Evolutionary conservation across 2,797 vertebrate genomes (phyloP).

Genomic region (Atherinosoma microstoma): DNA sequence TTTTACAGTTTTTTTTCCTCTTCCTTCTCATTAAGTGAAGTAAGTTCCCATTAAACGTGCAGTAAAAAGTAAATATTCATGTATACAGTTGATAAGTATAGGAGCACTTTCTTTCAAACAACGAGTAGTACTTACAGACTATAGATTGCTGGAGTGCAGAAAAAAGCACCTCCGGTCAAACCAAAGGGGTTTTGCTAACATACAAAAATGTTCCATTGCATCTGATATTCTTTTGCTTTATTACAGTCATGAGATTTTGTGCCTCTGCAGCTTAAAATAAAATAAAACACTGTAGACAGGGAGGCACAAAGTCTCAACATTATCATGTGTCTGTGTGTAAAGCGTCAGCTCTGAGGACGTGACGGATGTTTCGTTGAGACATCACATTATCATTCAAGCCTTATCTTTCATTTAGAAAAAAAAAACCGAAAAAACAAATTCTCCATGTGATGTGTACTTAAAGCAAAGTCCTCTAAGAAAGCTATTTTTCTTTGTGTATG

Average conservation of each 20-base stretch:
- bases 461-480: constrained; percentile 83
- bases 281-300: constrained; percentile 74
- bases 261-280: constrained; percentile 75
- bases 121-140: constrained; percentile 96
- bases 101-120: constrained; percentile 91
- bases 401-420: constrained; percentile 65
- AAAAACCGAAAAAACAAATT: constrained; percentile 51
- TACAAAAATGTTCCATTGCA: constrained; percentile 87
- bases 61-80: constrained; percentile 95
- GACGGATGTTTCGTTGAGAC: constrained; percentile 63
- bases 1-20: constrained; percentile 76
- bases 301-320: constrained; percentile 76
- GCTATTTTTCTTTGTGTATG: constrained; percentile 74
- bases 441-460: constrained; percentile 75
- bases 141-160: constrained; percentile 90
- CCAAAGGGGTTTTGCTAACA: constrained; percentile 84
- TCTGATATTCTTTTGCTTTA: constrained; percentile 84
- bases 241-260: constrained; percentile 84
- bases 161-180: constrained; percentile 82
- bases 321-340: constrained; percentile 48
- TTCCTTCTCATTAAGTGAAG: constrained; percentile 87
- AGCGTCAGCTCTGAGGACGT: constrained; percentile 40
- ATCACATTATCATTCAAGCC: constrained; percentile 70
- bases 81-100: constrained; percentile 97
- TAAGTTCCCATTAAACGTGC: constrained; percentile 95